Percentiles rank a stretch among this genome's conserved stretches.
These are phyloP conservation scores for Aspiorhynchus laticeps DNA, from an alignment of 2,113 vertebrate species.

Conservation along the genomic window DNA sequence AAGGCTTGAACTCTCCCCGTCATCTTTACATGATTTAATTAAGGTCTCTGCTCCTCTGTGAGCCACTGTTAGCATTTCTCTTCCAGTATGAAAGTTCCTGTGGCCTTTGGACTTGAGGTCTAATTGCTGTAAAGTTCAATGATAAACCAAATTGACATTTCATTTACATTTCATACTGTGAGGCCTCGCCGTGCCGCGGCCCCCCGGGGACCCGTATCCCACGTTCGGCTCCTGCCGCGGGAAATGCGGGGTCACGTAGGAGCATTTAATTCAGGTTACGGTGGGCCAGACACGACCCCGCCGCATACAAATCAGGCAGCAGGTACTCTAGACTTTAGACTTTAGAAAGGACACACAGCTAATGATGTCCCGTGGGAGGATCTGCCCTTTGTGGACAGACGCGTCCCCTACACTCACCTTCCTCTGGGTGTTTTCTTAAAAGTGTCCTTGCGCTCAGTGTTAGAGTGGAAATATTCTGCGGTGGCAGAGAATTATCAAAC, in stretches of 20 bases:
- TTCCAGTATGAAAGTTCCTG: slow-evolving; percentile 10
- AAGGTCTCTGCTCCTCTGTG: neutral
- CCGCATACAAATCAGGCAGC: slow-evolving; percentile 31
- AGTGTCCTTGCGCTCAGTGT: neutral
- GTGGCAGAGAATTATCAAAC: slow-evolving; percentile 10
- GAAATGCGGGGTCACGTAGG: slow-evolving; percentile 43
- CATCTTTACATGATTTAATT: slow-evolving; percentile 24
- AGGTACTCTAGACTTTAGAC: neutral
- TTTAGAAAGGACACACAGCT: slow-evolving; percentile 32
- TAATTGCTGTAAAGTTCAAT: slow-evolving; percentile 39
- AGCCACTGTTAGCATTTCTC: neutral
- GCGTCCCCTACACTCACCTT: neutral
- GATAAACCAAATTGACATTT: slow-evolving; percentile 52
- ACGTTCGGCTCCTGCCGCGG: neutral
- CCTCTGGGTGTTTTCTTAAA: neutral
- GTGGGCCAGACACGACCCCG: neutral
- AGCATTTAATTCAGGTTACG: slow-evolving; percentile 18
- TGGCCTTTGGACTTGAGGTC: slow-evolving; percentile 4
- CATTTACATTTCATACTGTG: slow-evolving; percentile 30
- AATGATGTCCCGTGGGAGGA: slow-evolving; percentile 45
- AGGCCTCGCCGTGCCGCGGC: neutral
- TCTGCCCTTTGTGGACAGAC: slow-evolving; percentile 34
- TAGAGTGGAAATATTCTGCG: neutral
- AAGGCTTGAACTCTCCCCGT: neutral
- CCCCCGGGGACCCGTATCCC: slow-evolving; percentile 8